Conservation (phyloP, 2,113 vertebrate genomes). For the Nothocercus julius region DNA sequence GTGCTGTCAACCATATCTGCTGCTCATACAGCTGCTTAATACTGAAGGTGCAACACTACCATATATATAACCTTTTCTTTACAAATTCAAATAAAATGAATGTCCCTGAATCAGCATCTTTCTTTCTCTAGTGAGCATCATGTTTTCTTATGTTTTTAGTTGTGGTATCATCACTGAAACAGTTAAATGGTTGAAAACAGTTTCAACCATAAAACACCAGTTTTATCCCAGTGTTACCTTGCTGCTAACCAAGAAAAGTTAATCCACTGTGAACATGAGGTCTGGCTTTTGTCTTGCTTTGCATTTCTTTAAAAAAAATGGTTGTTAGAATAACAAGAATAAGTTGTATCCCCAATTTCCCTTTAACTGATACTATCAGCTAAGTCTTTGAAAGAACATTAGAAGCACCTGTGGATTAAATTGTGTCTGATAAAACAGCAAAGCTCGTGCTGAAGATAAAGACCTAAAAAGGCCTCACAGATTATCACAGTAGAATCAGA, state of each 20-base stretch:
- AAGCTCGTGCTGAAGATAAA: slow-evolving; percentile 54
- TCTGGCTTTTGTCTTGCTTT: slow-evolving; percentile 14
- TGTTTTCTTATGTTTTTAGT: not conserved
- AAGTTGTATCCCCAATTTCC: not conserved
- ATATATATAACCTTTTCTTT: too few species aligned
- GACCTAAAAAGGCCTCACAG: slow-evolving; percentile 38
- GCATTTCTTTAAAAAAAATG: not conserved
- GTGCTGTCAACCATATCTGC: not conserved
- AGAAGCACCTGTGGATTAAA: slow-evolving; percentile 48
- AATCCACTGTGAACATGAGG: not conserved
- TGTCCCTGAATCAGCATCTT: not conserved
- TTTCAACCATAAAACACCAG: not conserved
- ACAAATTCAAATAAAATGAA: not conserved
- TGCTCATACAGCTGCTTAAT: not conserved
- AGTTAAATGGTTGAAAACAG: not conserved
- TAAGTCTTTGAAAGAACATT: slow-evolving; percentile 42
- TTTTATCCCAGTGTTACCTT: not conserved
- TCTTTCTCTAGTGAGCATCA: not conserved
- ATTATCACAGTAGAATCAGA: slow-evolving; percentile 50
- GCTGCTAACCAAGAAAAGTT: not conserved
- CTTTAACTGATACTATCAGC: slow-evolving; percentile 42
- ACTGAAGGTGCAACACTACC: not conserved
- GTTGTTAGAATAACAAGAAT: not conserved
- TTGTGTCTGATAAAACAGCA: slow-evolving; percentile 51
- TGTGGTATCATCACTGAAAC: not conserved